Base-by-base conservation (phyloP, 2,888 invertebrate species). In the Phalangium opilio region DNA sequence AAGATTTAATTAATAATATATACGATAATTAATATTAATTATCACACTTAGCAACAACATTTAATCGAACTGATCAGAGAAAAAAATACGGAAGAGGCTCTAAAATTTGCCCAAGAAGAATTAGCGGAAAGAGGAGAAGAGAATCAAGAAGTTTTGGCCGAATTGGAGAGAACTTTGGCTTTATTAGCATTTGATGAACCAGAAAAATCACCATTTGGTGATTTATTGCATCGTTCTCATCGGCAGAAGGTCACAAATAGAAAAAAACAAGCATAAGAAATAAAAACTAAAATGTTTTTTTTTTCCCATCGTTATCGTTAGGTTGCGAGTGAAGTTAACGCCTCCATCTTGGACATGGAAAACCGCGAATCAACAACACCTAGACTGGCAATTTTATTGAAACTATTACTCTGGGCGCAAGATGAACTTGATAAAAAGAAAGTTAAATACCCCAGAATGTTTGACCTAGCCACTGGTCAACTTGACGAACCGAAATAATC, bases 181-280 rank as follows among this genome's bases (percentile, higher is more conserved):
- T 70, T 98, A 45, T 67, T 98, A 15, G 96, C 96, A 5, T 98
- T 98, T 67, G 95, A 96, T 51, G 89, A 95, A 62, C 95, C 96
- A 0, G 80, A 85, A 58, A 79, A 78, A 47, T 90, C 91, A 55
- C 96, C 96, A 0, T 98, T 95, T 69, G 84, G 89, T 15, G 91
- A 96, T 66, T 73, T 98, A 35, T 70, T 98, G 50, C 81, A 91
- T 59, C 83, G 87, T 12, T 83, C 91, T 11, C 93, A 96, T 62
- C 75, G 95, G 60, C 93, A 95, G 69, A 89, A 89, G 74, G 85
- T 83, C 18, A 15, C 15, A 18, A 8, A 38, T 34, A 4, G 4
- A 14, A 12, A n/a, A 4, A 34, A 34, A n/a, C 35, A 34, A 34
- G 14, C n/a, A 12, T 38, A 38, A 10, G 38, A 38, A 14, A 15